A percentile compares a stretch with the other conserved stretches of the same genome.
Conservation (phyloP, 2,113 vertebrate species). For the Numenius arquata region DNA sequence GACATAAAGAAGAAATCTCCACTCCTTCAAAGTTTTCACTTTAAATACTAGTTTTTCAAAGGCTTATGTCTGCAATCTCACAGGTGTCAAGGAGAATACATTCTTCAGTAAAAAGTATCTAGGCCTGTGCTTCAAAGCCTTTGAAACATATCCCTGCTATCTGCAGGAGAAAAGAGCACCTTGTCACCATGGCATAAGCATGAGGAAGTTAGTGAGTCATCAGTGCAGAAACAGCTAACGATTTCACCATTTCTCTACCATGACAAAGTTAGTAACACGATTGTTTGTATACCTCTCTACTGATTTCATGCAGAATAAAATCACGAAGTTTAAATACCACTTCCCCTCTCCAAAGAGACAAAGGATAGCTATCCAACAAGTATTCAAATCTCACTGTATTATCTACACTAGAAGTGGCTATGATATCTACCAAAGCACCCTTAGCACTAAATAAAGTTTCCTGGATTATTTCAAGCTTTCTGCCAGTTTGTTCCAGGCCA, state of each 20-base stretch:
- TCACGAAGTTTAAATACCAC: not conserved
- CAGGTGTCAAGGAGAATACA: not conserved
- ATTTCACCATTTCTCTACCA: not conserved
- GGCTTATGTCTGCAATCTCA: not conserved
- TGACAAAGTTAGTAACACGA: not conserved
- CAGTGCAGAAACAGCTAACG: not conserved
- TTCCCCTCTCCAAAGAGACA: not conserved
- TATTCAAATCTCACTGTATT: not conserved
- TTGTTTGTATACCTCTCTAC: not conserved
- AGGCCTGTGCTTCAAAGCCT: not conserved
- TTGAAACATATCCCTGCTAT: not conserved
- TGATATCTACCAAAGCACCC: not conserved
- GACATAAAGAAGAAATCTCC: not conserved
- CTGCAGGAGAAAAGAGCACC: not conserved
- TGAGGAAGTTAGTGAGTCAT: conserved; percentile 16
- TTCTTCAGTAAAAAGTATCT: not conserved
- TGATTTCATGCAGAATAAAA: not conserved
- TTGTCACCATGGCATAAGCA: not conserved
- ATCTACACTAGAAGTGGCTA: not conserved
- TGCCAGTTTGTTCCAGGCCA: not conserved
- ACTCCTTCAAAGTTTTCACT: not conserved
- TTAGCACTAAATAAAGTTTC: not conserved
- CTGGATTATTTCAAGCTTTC: not conserved
- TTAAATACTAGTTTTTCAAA: not conserved
- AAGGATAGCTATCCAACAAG: not conserved